Base-by-base conservation (phyloP, 1,140 invertebrate species). In the Physella acuta region DNA sequence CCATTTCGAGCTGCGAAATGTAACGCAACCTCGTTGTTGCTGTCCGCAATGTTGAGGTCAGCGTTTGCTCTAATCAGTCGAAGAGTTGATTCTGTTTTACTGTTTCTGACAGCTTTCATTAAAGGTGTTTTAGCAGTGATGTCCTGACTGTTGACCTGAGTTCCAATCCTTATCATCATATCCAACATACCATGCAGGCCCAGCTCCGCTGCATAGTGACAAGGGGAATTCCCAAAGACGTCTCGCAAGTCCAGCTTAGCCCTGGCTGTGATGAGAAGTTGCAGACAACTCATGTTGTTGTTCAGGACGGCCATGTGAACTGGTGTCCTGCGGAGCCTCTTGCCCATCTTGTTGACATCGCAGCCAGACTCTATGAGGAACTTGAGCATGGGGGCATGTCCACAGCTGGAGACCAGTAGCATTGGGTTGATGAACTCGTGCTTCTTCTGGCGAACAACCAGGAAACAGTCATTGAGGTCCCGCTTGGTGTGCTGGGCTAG, bases 1-100 rank as follows among this genome's bases (percentile, higher is more conserved):
- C 82, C 82, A 55, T 81, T 81, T 55, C 82, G 61, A 11, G 80
- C 76, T 0, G 82, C 81, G 62, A 81, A 84, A 81, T 98, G 95
- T 44, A 98, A 86, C 0, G 95, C 94, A 1, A 95, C 97, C 83
- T 97, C 95, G n/a, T 94, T 94, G 80, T 98, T 95, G 86, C 97
- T 96, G 83, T 98, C 95, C n/a, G 93, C 92, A 49, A 98, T 92
- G 80, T 97, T 97, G 37, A 97, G 86, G 85, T 96, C 73, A 60
- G 79, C 79, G 37, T 78, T 76, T 17, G 76, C 80, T 20, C 76
- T 66, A 4, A 83, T 60, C 17, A 84, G 68, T 14, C 79, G 64
- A 2, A 79, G 55, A 3, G 82, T 78, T 5, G 79, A 77, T 34
- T 81, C 77, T 14, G 81, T 77, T 68, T 81, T 81, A 52, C 79